Evolutionary conservation across 1,140 invertebrate species (phyloP), one percentile per base, ranked within the genome.

Genomic region (Drosophila mauritiana): DNA sequence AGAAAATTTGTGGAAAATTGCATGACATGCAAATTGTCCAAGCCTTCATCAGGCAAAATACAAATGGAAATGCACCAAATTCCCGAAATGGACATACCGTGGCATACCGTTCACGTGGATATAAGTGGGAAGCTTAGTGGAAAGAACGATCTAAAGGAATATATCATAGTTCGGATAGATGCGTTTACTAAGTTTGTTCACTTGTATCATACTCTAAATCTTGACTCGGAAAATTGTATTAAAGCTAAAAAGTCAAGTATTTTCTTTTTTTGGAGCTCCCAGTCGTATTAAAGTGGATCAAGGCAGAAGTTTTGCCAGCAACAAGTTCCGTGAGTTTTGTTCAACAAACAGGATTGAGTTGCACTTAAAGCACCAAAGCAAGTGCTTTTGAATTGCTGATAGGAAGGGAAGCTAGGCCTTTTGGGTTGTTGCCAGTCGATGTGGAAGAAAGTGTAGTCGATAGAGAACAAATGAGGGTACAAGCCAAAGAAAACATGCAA

Each of bases 1-100:
- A 58, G 12, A 46, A 57, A 36, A n/a, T 46, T 46, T 45, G 15
- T 42, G 12, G 25, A 46, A 57, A 45, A 57, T 17, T 20, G 15
- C 15, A 45, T 45, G 34, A 34, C 27, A 20, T 20, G 20, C 20
- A 20, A 20, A 20, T 20, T 20, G 20, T 20, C 20, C 3, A 31
- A 56, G 11, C 52, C 52, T n/a, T 4, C 11, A 22, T n/a, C 43
- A 36, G 56, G 31, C 8, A 49, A 48, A 4, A 2, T 15, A 15
- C 31, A 49, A 22, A 37, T 37, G 17, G 43, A 58, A 13, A 12
- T 49, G 6, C 39, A 42, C n/a, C 37, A 22, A 6, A 56, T 56
- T 22, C 20, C 45, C 6, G 25, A 46, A 20, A 3, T 46, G 7
- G 45, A 25, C 6, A 46, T 46, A 3, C 20, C 45, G 5, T 46